Conservation (phyloP, 2,888 invertebrate genomes). For the Nycteola revayana region DNA sequence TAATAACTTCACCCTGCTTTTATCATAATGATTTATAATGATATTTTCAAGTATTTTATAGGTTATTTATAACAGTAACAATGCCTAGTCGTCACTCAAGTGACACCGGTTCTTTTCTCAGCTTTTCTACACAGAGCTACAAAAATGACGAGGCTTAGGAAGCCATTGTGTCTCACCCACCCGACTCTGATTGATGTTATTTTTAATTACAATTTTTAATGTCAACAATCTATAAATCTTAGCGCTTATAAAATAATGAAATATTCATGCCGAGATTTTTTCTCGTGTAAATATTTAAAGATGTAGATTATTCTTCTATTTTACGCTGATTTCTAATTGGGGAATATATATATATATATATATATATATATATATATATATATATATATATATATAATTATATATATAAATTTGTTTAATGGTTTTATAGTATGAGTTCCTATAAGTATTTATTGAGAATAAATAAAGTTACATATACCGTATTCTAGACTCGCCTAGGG, state of each 20-base stretch:
- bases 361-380: no score
- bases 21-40: no score
- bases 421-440: no score
- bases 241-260: conserved; percentile 44
- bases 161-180: conserved; percentile 44
- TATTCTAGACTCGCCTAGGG: no score
- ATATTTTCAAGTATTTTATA: conserved; percentile 5
- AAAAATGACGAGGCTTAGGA: conserved; percentile 45
- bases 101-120: conserved; percentile 16
- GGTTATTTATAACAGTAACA: conserved; percentile 14
- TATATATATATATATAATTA: no score
- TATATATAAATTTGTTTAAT: no score
- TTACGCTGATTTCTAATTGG: no score
- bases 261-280: conserved; percentile 32
- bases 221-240: conserved; percentile 66
- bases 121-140: conserved; percentile 27
- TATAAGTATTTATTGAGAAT: no score
- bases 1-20: no score
- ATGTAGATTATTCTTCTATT: no score
- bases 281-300: conserved; percentile 13
- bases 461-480: no score
- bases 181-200: conserved; percentile 58
- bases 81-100: conserved; percentile 12
- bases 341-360: no score
- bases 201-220: conserved; percentile 69